Evolutionary conservation across 2,888 invertebrate species (phyloP), one percentile per base, ranked within the genome.

Genomic region (Schizaphis graminum): DNA sequence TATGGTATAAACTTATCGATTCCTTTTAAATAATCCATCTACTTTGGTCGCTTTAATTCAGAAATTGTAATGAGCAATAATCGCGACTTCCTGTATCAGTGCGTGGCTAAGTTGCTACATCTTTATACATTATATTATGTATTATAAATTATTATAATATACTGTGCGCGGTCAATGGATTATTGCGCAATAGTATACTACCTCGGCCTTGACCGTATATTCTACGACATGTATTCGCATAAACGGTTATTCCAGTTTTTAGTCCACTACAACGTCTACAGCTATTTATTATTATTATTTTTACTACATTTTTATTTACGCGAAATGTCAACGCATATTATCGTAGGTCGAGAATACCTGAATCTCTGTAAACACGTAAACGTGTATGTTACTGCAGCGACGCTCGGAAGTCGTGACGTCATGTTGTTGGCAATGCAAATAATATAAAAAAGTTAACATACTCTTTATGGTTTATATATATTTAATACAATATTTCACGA

Each of bases 331-430:
- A 87, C 41, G 53, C n/a, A 61, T 61, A 24, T 92, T 87, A 49
- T 35, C 92, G 92, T 92, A 92, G 92, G 88, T 92, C 88, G 92
- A 67, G 35, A 88, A 91, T 41, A 91, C 41, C 41, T 8, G 56
- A 8, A 77, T 84, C 28, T 91, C 28, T 44, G 24, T 10, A 41
- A 28, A 84, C 77, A 53, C n/a, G 67, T 47, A 89, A 89, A 89
- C 89, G n/a, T 4, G 67, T n/a, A 28, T 47, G 44, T 61, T 28
- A 28, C 44, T 8, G 53, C 53, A 35, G 13, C 56, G 56, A 28
- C 16, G 5, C 47, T 7, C 35, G 24, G 53, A 77, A 49, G 41
- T 77, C 49, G 77, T 3, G 61, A 26, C 35, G 24, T 92, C 86
- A 10, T 57, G 85, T 24, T n/a, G 21, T 24, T n/a, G 21, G 57